These are phyloP conservation scores for Plectrocnemia conspersa DNA, from an alignment of 1,140 invertebrate species.

Conservation along the genomic window DNA sequence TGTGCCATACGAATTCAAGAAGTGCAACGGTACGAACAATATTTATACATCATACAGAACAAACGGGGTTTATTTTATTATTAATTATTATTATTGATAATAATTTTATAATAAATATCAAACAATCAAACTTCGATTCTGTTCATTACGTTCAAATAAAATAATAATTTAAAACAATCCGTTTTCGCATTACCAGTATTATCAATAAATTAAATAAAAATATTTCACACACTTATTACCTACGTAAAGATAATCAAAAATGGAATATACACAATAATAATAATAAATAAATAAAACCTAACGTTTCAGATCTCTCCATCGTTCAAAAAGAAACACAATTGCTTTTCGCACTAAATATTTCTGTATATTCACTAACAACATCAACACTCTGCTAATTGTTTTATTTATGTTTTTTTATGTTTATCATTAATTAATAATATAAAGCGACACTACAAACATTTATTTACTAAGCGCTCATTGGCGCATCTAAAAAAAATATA, in stretches of 20 bases:
- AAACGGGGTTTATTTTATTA: conserved; percentile 24
- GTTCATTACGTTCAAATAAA: conserved; percentile 11
- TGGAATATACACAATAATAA: too few relatives aligned
- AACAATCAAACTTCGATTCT: conserved; percentile 21
- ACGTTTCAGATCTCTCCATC: background rate
- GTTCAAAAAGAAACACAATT: background rate
- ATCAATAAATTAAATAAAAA: conserved; percentile 18
- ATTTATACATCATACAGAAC: conserved; percentile 30
- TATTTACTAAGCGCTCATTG: conserved; percentile 10
- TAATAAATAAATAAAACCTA: conserved; percentile 17
- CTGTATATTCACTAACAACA: conserved; percentile 15
- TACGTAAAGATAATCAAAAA: too few relatives aligned
- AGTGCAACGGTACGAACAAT: conserved; percentile 34
- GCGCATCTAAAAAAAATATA: conserved; percentile 33
- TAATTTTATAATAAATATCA: conserved; percentile 20
- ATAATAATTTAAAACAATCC: conserved; percentile 19
- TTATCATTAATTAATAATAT: conserved; percentile 8
- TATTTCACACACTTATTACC: conserved; percentile 24
- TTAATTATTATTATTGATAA: background rate
- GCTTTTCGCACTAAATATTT: conserved; percentile 6
- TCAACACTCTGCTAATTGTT: conserved; percentile 22
- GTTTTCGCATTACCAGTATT: conserved; percentile 2
- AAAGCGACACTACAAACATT: conserved; percentile 28
- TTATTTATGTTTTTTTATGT: conserved; percentile 7
- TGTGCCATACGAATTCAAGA: conserved; percentile 32